These are phyloP conservation scores for Heteronetta atricapilla DNA, from an alignment of 2,113 vertebrate species.

Conservation along the genomic window DNA sequence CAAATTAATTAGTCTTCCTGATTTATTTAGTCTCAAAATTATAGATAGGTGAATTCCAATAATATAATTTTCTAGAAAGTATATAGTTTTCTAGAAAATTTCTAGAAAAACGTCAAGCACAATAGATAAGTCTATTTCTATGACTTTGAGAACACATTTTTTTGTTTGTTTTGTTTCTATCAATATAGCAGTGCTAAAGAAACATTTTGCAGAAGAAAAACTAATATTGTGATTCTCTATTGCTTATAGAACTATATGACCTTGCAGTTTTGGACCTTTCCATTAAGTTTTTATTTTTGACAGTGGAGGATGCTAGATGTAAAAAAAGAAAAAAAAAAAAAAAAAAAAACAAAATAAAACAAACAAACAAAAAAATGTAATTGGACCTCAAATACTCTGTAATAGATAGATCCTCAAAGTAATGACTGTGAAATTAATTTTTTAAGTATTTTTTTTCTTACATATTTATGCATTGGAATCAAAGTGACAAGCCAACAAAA, in stretches of 20 bases:
- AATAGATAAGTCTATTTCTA: background rate
- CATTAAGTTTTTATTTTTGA: background rate
- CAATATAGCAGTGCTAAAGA: background rate
- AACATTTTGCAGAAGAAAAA: background rate
- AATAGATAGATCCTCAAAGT: no score
- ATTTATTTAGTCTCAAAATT: background rate
- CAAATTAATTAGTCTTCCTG: background rate
- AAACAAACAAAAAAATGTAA: no score
- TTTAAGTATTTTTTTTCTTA: no score
- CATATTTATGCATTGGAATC: background rate
- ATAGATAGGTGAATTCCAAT: background rate
- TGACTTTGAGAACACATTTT: background rate
- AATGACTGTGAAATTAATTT: no score
- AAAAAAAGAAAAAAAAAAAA: no score
- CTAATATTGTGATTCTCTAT: background rate
- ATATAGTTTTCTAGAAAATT: background rate
- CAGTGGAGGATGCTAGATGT: background rate
- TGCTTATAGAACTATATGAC: background rate
- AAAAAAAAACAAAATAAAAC: no score
- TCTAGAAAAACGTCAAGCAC: background rate
- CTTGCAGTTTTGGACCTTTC: background rate
- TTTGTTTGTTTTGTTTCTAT: background rate
- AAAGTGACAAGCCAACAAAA: background rate
- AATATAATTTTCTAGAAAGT: background rate
- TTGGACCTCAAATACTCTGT: no score